Conservation (phyloP, 2,888 invertebrate species). For the Lasioglossum vierecki region DNA sequence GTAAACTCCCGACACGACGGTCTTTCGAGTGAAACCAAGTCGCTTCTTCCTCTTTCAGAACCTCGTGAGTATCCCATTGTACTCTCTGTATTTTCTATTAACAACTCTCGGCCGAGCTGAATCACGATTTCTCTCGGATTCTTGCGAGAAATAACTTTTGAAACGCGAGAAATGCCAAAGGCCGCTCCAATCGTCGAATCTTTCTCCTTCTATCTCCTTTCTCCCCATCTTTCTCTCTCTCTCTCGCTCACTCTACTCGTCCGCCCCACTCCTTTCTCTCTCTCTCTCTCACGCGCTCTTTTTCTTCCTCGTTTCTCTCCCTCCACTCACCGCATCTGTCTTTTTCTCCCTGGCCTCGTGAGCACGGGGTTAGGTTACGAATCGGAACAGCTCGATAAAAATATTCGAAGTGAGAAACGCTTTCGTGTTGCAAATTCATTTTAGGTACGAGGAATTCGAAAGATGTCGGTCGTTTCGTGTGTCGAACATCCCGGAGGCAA, state of each 20-base stretch:
- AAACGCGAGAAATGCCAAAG: slow-evolving; percentile 59
- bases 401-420: slow-evolving; percentile 51
- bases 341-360: slow-evolving; percentile 42
- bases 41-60: slow-evolving; percentile 7
- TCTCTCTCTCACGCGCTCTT: neutral
- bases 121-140: slow-evolving; percentile 11
- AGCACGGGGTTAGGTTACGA: slow-evolving; percentile 57
- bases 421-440: slow-evolving; percentile 1
- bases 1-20: slow-evolving; percentile 17
- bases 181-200: slow-evolving; percentile 48
- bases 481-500: neutral
- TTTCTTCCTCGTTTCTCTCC: slow-evolving; percentile 6
- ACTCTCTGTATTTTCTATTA: slow-evolving; percentile 12
- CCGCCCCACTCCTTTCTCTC: neutral
- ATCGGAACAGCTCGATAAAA: slow-evolving; percentile 45
- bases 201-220: slow-evolving; percentile 11
- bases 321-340: neutral
- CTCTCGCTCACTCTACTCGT: neutral
- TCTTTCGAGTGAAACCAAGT: slow-evolving; percentile 36
- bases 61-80: slow-evolving; percentile 55
- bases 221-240: neutral
- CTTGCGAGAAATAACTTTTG: slow-evolving; percentile 39
- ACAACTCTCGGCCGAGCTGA: slow-evolving; percentile 19
- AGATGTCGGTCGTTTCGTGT: neutral
- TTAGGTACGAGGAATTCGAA: neutral